A percentile compares a stretch with the other conserved stretches of the same genome.
phyloP scores from a whole-genome alignment of 2,888 invertebrate genomes.

The Chydorus sphaericus region DNA sequence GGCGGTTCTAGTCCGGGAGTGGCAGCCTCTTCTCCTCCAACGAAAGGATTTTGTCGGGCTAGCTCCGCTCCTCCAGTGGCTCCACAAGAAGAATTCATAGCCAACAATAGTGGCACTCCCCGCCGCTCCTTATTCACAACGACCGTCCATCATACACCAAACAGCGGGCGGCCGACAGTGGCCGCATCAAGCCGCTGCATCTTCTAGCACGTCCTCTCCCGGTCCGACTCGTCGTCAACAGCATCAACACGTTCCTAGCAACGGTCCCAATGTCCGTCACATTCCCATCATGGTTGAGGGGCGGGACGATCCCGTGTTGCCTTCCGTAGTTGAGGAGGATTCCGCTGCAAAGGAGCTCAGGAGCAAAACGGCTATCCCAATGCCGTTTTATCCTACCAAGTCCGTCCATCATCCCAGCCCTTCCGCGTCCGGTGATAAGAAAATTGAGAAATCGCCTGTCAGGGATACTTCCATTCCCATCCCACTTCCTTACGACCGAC shows the following conservation, averaged over 20 bases:
- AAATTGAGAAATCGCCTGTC: background rate
- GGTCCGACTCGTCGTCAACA: background rate
- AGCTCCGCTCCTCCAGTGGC: background rate
- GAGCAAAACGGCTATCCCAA: constrained; percentile 8
- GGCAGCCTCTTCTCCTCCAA: background rate
- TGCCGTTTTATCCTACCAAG: constrained; percentile 14
- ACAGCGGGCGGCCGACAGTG: background rate
- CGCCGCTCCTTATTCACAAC: background rate
- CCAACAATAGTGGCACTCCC: background rate
- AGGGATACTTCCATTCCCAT: background rate
- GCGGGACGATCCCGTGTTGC: constrained; percentile 53
- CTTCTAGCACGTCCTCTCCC: background rate
- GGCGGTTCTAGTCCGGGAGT: too few relatives aligned
- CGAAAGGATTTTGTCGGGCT: background rate
- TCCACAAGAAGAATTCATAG: background rate
- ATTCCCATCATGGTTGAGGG: constrained; percentile 83
- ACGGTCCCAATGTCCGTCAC: constrained; percentile 45
- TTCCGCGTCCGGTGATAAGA: background rate
- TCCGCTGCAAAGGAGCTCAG: constrained; percentile 19
- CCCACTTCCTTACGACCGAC: background rate
- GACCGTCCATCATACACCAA: background rate
- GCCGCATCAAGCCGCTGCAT: background rate
- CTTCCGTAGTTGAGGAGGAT: constrained; percentile 42
- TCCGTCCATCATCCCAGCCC: background rate
- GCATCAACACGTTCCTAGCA: background rate